A percentile compares a stretch with the other conserved stretches of the same genome.
Evolutionary conservation across 2,888 invertebrate species (phyloP).

Genomic region (Volucella bombylans): DNA sequence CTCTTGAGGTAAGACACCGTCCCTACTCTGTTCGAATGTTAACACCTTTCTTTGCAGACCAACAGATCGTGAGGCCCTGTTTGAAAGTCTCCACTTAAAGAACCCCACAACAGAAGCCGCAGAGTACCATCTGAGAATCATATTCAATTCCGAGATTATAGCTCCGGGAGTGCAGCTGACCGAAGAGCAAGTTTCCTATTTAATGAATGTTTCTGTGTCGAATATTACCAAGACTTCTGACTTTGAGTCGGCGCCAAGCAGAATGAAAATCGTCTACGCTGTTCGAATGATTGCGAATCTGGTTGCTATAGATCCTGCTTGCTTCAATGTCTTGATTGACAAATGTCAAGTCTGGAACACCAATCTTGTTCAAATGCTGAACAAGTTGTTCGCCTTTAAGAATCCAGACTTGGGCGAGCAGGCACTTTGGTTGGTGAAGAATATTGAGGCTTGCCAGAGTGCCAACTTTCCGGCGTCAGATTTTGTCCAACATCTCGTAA

Average conservation of each 20-base stretch:
- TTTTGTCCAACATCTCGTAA: constrained; percentile 52
- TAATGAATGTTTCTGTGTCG: constrained; percentile 73
- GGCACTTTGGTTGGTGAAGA: constrained; percentile 77
- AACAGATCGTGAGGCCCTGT: constrained; percentile 75
- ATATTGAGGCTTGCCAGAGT: constrained; percentile 61
- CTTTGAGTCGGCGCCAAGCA: constrained; percentile 56
- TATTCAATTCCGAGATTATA: constrained; percentile 75
- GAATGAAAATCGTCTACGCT: constrained; percentile 76
- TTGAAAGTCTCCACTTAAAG: constrained; percentile 75
- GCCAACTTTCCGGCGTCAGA: constrained; percentile 42
- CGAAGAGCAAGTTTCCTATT: constrained; percentile 69
- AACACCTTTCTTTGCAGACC: constrained; percentile 17
- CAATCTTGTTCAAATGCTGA: constrained; percentile 75
- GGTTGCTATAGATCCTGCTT: constrained; percentile 66
- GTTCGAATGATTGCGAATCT: constrained; percentile 77
- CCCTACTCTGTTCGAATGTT: not conserved
- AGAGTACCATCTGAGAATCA: constrained; percentile 78
- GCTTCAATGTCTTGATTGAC: constrained; percentile 63
- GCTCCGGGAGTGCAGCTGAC: constrained; percentile 51
- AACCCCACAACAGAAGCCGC: constrained; percentile 74
- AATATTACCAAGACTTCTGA: constrained; percentile 71
- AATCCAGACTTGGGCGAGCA: constrained; percentile 74
- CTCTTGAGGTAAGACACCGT: constrained; percentile 41
- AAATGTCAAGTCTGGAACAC: constrained; percentile 72
- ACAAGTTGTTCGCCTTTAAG: constrained; percentile 76